phyloP scores from a whole-genome alignment of 2,888 invertebrate species.

The Ophion obscuratus region DNA sequence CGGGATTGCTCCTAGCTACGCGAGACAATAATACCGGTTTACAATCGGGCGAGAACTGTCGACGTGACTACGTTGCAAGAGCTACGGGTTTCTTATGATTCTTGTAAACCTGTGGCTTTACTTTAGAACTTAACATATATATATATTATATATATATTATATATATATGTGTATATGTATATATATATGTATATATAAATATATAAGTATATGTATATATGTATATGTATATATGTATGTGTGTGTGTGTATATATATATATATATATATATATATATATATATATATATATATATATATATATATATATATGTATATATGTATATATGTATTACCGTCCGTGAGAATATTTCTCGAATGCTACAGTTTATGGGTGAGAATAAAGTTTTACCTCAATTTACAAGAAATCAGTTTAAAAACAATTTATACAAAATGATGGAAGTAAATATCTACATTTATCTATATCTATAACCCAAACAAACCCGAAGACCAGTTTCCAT shows the following conservation, averaged over 20 bases:
- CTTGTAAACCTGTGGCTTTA: slow-evolving; percentile 35
- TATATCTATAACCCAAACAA: not conserved
- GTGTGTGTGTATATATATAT: too few species aligned
- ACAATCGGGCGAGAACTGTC: slow-evolving; percentile 44
- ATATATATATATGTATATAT: too few species aligned
- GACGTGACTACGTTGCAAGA: slow-evolving; percentile 34
- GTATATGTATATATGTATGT: not conserved
- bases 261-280: too few species aligned
- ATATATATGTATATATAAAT: not conserved
- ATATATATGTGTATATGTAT: not conserved
- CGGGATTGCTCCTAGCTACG: slow-evolving; percentile 20
- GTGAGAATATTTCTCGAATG: slow-evolving; percentile 52
- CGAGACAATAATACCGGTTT: slow-evolving; percentile 64
- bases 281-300: slow-evolving; percentile 4
- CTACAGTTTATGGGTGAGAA: not conserved
- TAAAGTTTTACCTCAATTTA: not conserved
- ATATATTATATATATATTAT: too few species aligned
- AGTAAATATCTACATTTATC: not conserved
- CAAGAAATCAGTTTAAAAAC: not conserved
- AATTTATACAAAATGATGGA: not conserved
- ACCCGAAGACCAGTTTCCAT: too few species aligned
- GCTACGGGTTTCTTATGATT: slow-evolving; percentile 49
- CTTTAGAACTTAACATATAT: slow-evolving; percentile 4
- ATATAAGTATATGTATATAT: too few species aligned
- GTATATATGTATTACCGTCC: not conserved